Percentiles rank a stretch among this genome's conserved stretches.
phyloP scores from a whole-genome alignment of 2,113 vertebrate genomes.

The Poeciliopsis retropinna region DNA sequence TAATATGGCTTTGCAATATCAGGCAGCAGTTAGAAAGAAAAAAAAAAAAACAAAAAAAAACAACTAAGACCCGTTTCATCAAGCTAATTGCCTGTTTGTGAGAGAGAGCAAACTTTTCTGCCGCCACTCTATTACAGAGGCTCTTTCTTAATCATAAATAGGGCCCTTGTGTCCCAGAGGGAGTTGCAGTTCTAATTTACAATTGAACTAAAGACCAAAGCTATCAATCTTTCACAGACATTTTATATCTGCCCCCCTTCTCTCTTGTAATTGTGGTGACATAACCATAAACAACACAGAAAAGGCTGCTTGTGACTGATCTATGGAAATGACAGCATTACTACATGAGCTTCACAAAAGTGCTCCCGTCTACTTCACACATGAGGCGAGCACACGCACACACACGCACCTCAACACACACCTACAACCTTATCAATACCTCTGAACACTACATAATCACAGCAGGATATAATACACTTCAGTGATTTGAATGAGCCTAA shows the following conservation, averaged over 20 bases:
- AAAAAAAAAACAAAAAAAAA: conserved; percentile 84
- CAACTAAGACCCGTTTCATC: conserved; percentile 91
- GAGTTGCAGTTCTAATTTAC: conserved; percentile 98
- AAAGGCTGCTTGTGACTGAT: conserved; percentile 81
- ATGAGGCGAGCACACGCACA: conserved; percentile 2
- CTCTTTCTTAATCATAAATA: conserved; percentile 99
- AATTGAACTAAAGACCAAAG: conserved; percentile 99
- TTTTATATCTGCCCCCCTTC: conserved; percentile 78
- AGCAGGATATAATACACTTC: background rate
- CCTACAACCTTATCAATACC: conserved; percentile 1
- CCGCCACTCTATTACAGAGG: conserved; percentile 94
- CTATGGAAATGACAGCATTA: conserved; percentile 73
- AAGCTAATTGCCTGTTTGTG: conserved; percentile 99
- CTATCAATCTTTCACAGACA: conserved; percentile 97
- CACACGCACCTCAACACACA: background rate
- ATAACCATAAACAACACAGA: conserved; percentile 86
- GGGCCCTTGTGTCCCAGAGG: conserved; percentile 92
- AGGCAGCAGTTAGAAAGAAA: conserved; percentile 77
- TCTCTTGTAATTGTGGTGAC: conserved; percentile 91
- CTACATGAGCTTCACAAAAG: conserved; percentile 65
- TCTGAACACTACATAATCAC: conserved; percentile 4
- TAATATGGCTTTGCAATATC: conserved; percentile 94
- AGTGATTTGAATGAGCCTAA: background rate
- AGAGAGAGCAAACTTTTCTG: conserved; percentile 95
- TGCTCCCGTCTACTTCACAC: conserved; percentile 27